Conservation (phyloP, 2,797 vertebrate species). For the Iguana delicatissima region DNA sequence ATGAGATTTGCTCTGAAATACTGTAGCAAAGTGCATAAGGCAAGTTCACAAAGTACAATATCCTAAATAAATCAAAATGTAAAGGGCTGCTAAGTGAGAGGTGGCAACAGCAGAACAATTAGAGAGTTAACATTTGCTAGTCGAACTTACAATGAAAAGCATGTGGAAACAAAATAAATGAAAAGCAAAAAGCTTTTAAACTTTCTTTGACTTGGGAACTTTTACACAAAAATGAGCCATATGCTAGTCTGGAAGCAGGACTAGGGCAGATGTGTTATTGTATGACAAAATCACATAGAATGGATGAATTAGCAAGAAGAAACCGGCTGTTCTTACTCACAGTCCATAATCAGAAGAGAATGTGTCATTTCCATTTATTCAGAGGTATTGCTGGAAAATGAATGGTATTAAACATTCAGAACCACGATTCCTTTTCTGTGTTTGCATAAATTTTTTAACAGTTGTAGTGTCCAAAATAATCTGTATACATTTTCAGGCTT, state of each 20-base stretch:
- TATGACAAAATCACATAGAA: constrained; percentile 56
- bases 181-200: neutral
- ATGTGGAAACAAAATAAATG: constrained; percentile 27
- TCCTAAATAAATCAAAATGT: constrained; percentile 34
- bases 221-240: constrained; percentile 53
- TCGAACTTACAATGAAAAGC: constrained; percentile 21
- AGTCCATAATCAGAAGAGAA: constrained; percentile 60
- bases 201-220: constrained; percentile 33
- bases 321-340: constrained; percentile 48
- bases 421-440: constrained; percentile 59
- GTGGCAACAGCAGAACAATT: constrained; percentile 5
- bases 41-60: neutral
- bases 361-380: constrained; percentile 68
- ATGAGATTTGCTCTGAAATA: neutral
- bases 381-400: constrained; percentile 55
- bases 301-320: constrained; percentile 63
- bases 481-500: constrained; percentile 61
- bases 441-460: constrained; percentile 72
- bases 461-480: constrained; percentile 66
- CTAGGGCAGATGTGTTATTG: constrained; percentile 54
- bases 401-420: constrained; percentile 74
- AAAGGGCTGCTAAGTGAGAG: neutral
- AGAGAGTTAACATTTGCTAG: constrained; percentile 30
- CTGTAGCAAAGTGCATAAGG: neutral
- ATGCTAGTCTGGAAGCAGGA: constrained; percentile 43